Percentiles rank a stretch among this genome's conserved stretches.
Conservation (phyloP, 2,113 vertebrate genomes). For the Pimephales promelas region DNA sequence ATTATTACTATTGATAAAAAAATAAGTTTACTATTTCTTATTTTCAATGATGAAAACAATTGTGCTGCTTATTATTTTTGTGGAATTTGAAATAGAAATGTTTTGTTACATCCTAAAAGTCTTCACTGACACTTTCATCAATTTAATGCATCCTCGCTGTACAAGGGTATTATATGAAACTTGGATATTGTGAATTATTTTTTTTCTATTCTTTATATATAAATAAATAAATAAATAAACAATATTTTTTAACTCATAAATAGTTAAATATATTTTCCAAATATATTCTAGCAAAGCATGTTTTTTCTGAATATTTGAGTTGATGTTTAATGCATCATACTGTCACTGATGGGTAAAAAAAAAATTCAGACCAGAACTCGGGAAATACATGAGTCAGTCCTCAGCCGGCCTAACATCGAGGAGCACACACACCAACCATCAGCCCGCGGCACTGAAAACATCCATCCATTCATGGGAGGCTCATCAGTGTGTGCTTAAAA, state of each 20-base stretch:
- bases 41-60: neutral
- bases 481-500: slow-evolving; percentile 8
- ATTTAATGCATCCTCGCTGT: neutral
- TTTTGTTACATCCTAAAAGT: neutral
- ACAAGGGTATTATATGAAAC: slow-evolving; percentile 3
- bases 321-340: neutral
- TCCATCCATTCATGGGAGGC: neutral
- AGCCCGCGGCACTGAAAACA: neutral
- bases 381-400: neutral
- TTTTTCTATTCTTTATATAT: neutral
- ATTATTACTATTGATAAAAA: too few species aligned
- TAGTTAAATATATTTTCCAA: neutral
- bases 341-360: neutral
- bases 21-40: neutral
- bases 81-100: neutral
- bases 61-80: neutral
- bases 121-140: neutral
- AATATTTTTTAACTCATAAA: neutral
- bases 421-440: neutral
- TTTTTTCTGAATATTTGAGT: neutral
- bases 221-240: neutral
- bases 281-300: neutral
- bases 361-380: neutral
- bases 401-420: neutral
- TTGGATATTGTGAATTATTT: neutral